A percentile compares a stretch with the other conserved stretches of the same genome.
Conservation (phyloP, 2,113 vertebrate genomes). For the Bos taurus region DNA sequence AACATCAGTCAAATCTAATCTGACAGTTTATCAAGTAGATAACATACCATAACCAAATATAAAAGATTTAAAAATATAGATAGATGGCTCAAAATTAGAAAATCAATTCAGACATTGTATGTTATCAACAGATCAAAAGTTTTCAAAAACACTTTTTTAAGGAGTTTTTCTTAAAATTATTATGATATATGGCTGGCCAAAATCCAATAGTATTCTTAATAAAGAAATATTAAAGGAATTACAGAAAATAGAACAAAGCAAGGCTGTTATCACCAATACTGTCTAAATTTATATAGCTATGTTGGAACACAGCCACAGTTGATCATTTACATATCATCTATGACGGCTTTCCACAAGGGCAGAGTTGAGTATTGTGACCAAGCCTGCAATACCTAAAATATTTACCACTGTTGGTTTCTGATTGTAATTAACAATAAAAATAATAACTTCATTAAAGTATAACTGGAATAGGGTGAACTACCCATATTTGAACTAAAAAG, state of each 20-base stretch:
- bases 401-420: neutral
- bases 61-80: neutral
- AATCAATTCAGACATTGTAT: neutral
- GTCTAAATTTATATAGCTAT: neutral
- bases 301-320: neutral
- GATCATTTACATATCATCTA: neutral
- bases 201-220: neutral
- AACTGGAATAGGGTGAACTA: neutral
- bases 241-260: neutral
- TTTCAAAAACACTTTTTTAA: neutral
- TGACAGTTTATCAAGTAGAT: neutral
- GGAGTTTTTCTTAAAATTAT: neutral
- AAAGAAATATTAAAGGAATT: neutral
- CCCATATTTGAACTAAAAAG: neutral
- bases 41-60: neutral
- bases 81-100: neutral
- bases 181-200: neutral
- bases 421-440: neutral
- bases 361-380: neutral
- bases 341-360: neutral
- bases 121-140: neutral
- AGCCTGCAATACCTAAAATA: neutral
- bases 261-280: neutral
- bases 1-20: constrained; percentile 1
- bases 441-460: neutral